phyloP scores from a whole-genome alignment of 2,888 invertebrate species.

The Nymphalis polychloros region DNA sequence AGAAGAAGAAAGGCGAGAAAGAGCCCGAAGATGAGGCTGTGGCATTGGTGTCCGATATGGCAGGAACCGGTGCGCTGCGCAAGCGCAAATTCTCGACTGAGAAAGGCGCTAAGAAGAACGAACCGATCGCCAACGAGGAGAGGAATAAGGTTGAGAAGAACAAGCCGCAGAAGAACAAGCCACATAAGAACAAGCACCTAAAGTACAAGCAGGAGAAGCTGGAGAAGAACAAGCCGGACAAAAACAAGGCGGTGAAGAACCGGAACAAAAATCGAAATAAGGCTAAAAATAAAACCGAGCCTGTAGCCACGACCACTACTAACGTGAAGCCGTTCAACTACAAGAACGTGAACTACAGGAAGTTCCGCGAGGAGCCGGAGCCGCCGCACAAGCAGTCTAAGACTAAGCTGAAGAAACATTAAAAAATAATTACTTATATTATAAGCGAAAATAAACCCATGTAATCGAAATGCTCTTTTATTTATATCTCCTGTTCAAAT shows the following conservation, averaged over 20 bases:
- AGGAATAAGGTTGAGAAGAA: slow-evolving; percentile 36
- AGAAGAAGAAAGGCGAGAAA: slow-evolving; percentile 31
- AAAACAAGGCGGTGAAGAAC: slow-evolving; percentile 27
- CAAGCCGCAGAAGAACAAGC: no score
- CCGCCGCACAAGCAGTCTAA: slow-evolving; percentile 53
- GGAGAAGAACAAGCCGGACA: not conserved
- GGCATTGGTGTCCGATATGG: not conserved
- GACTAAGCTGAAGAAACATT: slow-evolving; percentile 26
- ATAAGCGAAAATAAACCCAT: slow-evolving; percentile 52
- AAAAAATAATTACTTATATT: slow-evolving; percentile 29
- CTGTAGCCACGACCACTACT: slow-evolving; percentile 25
- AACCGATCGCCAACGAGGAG: not conserved
- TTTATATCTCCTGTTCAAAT: not conserved
- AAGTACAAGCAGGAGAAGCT: no score
- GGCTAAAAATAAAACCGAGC: slow-evolving; percentile 36
- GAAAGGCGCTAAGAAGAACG: slow-evolving; percentile 44
- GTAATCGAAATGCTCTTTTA: slow-evolving; percentile 3
- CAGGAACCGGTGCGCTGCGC: slow-evolving; percentile 25
- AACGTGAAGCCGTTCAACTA: slow-evolving; percentile 52
- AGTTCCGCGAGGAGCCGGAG: slow-evolving; percentile 56
- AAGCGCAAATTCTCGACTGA: slow-evolving; percentile 47
- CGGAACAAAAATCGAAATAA: slow-evolving; percentile 32
- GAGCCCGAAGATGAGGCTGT: not conserved
- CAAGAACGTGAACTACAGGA: slow-evolving; percentile 60
- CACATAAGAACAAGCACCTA: no score